Conservation (phyloP, 2,113 vertebrate genomes). For the Gila orcuttii region DNA sequence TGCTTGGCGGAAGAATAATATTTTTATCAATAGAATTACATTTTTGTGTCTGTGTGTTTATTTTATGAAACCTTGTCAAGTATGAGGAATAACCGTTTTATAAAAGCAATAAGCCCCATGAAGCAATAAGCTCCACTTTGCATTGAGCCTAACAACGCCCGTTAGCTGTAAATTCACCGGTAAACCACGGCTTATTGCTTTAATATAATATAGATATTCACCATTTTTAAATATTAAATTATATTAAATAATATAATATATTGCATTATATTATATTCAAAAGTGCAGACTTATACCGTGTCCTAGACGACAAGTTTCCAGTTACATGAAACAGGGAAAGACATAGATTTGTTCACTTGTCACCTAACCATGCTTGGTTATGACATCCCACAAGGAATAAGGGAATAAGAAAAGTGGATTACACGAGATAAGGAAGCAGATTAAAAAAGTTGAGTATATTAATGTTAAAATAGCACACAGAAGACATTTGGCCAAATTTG, state of each 20-base stretch:
- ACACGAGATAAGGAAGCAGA: neutral
- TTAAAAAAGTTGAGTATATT: slow-evolving; percentile 34
- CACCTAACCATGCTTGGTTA: neutral
- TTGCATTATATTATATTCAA: neutral
- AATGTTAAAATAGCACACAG: slow-evolving; percentile 9
- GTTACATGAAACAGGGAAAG: neutral
- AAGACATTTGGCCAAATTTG: slow-evolving; percentile 58
- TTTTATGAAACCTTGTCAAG: too few species aligned
- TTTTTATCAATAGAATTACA: too few species aligned
- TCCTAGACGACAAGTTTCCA: neutral
- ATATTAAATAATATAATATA: neutral
- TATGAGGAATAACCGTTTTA: too few species aligned
- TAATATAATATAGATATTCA: too few species aligned
- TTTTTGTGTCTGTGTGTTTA: too few species aligned
- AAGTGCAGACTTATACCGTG: neutral
- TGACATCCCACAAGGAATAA: neutral
- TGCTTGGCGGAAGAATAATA: too few species aligned
- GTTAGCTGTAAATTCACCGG: too few species aligned
- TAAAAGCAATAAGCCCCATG: too few species aligned
- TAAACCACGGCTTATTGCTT: too few species aligned
- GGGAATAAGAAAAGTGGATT: neutral
- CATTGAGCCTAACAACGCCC: too few species aligned
- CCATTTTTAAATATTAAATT: neutral
- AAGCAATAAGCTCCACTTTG: too few species aligned
- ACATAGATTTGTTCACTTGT: neutral